phyloP scores from a whole-genome alignment of 1,140 invertebrate species.

The Musca vetustissima region DNA sequence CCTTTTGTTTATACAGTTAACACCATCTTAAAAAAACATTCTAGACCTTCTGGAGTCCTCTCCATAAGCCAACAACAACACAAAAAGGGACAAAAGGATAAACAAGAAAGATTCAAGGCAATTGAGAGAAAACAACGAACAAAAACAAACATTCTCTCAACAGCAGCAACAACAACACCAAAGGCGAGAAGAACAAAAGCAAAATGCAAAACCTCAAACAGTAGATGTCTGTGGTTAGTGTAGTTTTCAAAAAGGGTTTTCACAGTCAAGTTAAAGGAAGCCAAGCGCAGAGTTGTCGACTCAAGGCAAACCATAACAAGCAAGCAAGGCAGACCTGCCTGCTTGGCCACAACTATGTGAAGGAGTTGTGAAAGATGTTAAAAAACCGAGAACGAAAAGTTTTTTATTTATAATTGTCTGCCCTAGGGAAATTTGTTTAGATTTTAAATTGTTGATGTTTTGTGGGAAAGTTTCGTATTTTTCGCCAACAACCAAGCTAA shows the following conservation, averaged over 20 bases:
- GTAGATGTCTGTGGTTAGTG: not conserved
- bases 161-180: too few relatives aligned
- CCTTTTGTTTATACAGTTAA: constrained; percentile 19
- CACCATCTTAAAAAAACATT: constrained; percentile 12
- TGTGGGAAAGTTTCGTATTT: constrained; percentile 9
- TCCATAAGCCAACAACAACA: too few relatives aligned
- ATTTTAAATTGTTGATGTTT: constrained; percentile 25
- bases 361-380: not conserved
- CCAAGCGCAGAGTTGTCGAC: not conserved
- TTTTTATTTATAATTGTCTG: constrained; percentile 13
- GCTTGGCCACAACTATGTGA: not conserved
- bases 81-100: not conserved
- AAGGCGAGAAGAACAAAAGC: not conserved
- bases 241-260: constrained; percentile 6
- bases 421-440: constrained; percentile 23
- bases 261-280: constrained; percentile 3
- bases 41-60: not conserved
- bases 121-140: not conserved
- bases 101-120: not conserved
- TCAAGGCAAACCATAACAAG: too few relatives aligned
- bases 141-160: not conserved
- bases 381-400: not conserved
- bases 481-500: not conserved
- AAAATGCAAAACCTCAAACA: too few relatives aligned
- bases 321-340: too few relatives aligned